These are phyloP conservation scores for Ormyrus labotus DNA, from an alignment of 2,888 invertebrate species.

Conservation along the genomic window DNA sequence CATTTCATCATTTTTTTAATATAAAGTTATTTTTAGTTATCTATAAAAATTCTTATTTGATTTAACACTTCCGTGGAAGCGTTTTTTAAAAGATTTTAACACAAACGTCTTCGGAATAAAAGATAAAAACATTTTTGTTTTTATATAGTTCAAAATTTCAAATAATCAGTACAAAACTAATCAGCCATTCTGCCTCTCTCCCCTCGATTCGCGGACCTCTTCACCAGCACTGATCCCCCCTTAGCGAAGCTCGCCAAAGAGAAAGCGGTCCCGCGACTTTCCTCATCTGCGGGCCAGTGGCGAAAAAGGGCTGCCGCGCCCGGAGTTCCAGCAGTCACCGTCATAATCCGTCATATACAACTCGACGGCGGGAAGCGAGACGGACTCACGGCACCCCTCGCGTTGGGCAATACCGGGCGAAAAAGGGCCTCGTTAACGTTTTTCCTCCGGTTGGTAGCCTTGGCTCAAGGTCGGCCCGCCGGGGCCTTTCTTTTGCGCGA, in stretches of 20 bases:
- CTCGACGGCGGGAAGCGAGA: too few relatives aligned
- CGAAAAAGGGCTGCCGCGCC: neutral
- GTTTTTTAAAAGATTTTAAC: too few relatives aligned
- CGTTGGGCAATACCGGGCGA: conserved; percentile 39
- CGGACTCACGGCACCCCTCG: neutral
- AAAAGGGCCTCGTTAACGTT: conserved; percentile 44
- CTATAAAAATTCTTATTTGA: too few relatives aligned
- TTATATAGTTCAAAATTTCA: too few relatives aligned
- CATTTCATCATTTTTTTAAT: too few relatives aligned
- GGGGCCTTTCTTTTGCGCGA: neutral
- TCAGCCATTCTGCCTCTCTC: too few relatives aligned
- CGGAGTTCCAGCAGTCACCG: neutral
- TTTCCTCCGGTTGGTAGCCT: conserved; percentile 12
- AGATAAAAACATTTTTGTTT: too few relatives aligned
- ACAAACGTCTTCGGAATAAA: too few relatives aligned
- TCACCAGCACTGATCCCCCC: neutral
- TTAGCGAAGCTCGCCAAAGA: neutral
- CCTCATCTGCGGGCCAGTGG: neutral
- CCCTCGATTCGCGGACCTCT: too few relatives aligned
- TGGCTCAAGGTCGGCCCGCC: conserved; percentile 34
- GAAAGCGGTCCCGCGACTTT: conserved; percentile 36
- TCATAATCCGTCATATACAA: conserved; percentile 26
- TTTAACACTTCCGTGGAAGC: too few relatives aligned
- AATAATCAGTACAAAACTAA: too few relatives aligned
- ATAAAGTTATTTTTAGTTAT: too few relatives aligned